Evolutionary conservation across 2,888 invertebrate genomes (phyloP).

Genomic region (Arge pagana): DNA sequence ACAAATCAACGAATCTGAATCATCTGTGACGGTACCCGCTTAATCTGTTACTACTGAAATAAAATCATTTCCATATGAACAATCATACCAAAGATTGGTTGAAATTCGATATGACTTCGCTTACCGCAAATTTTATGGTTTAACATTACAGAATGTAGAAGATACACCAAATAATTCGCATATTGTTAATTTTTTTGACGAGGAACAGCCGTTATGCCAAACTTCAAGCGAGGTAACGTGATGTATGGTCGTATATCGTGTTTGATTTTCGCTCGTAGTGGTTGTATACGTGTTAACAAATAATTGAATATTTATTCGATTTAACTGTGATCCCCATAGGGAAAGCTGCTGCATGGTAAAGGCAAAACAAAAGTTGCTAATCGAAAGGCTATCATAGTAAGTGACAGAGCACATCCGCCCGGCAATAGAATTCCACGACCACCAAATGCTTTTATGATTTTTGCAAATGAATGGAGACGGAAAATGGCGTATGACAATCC

Average conservation of each 20-base stretch:
- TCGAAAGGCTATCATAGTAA: constrained; percentile 11
- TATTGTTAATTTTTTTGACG: not conserved
- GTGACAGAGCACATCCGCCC: constrained; percentile 16
- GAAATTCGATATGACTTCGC: no score
- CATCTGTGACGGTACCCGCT: no score
- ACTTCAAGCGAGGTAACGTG: constrained; percentile 17
- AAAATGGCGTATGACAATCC: constrained; percentile 58
- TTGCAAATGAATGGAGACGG: constrained; percentile 60
- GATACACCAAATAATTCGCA: not conserved
- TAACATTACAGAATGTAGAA: constrained; percentile 4
- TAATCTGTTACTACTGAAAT: no score
- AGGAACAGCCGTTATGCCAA: constrained; percentile 4
- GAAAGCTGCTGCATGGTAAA: constrained; percentile 12
- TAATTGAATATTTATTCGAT: constrained; percentile 4
- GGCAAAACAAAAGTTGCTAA: constrained; percentile 13
- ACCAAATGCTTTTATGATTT: constrained; percentile 62
- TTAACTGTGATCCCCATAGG: not conserved
- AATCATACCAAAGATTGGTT: no score
- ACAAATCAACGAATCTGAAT: constrained; percentile 12
- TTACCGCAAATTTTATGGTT: constrained; percentile 26
- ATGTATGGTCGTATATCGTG: not conserved
- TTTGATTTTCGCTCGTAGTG: no score
- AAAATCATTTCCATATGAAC: no score
- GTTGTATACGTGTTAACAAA: no score
- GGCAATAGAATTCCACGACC: constrained; percentile 57